Conservation (phyloP, 1,140 invertebrate species). For the Pseudomyrmex concolor region DNA sequence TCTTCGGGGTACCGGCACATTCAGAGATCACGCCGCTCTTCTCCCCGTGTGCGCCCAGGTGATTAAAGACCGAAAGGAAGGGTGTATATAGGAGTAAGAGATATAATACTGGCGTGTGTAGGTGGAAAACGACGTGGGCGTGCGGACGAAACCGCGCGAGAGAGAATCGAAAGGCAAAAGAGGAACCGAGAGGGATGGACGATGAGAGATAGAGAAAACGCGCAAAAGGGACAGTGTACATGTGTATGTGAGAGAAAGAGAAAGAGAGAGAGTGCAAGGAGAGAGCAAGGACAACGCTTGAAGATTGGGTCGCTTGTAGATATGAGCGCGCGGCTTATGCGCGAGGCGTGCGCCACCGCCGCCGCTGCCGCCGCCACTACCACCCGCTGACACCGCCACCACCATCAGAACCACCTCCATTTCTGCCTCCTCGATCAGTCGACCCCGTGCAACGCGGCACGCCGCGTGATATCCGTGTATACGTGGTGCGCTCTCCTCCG, state of each 20-base stretch:
- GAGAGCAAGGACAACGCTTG: conserved; percentile 55
- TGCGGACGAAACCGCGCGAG: conserved; percentile 17
- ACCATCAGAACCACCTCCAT: conserved; percentile 71
- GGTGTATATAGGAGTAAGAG: neutral
- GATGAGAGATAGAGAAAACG: conserved; percentile 11
- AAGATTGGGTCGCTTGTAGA: conserved; percentile 53
- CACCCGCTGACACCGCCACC: conserved; percentile 29
- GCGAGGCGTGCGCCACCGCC: conserved; percentile 74
- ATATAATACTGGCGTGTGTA: conserved; percentile 23
- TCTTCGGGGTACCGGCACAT: neutral
- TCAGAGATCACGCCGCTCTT: neutral
- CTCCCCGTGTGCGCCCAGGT: neutral
- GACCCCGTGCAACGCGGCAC: conserved; percentile 85
- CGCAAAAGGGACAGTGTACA: neutral
- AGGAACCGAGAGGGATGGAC: neutral
- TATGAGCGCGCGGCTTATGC: conserved; percentile 66
- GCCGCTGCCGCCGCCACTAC: conserved; percentile 27
- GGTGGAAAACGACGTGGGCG: conserved; percentile 38
- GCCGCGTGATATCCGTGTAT: conserved; percentile 72
- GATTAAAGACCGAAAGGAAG: conserved; percentile 40
- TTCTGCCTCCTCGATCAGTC: conserved; percentile 80
- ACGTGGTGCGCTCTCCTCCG: conserved; percentile 14
- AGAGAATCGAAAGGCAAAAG: neutral
- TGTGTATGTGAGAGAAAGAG: neutral
- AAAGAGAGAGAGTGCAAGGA: neutral